Evolutionary conservation across 2,113 vertebrate genomes (phyloP).

Genomic region (Macquaria australasica): DNA sequence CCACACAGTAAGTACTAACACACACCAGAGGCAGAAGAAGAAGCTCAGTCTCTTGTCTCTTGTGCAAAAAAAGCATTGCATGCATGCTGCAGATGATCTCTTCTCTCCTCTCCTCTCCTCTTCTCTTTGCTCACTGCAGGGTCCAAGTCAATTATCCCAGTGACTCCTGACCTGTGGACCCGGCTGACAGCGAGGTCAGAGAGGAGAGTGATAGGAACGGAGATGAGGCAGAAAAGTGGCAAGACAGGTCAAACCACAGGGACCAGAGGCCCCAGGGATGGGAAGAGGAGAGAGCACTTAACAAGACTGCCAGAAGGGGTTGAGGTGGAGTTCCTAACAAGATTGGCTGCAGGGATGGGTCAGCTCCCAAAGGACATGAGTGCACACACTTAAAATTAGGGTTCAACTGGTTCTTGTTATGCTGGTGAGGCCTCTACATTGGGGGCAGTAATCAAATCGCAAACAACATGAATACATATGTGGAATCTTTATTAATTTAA

Average conservation of each 20-base stretch:
- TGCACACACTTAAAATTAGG: background rate
- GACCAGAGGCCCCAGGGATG: conserved; percentile 30
- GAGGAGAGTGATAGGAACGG: conserved; percentile 46
- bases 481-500: background rate
- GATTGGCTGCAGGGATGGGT: conserved; percentile 31
- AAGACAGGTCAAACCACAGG: conserved; percentile 35
- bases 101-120: background rate
- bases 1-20: conserved; percentile 58
- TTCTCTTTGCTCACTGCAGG: conserved; percentile 4
- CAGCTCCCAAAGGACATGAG: conserved; percentile 35
- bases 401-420: background rate
- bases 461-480: background rate
- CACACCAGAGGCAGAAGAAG: conserved; percentile 42
- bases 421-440: background rate
- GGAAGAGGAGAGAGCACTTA: conserved; percentile 13
- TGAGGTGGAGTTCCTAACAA: conserved; percentile 29
- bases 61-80: background rate
- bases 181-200: conserved; percentile 44
- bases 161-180: conserved; percentile 49
- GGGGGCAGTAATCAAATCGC: background rate
- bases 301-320: conserved; percentile 28
- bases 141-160: conserved; percentile 37
- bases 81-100: background rate
- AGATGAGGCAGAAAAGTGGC: conserved; percentile 67
- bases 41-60: background rate